Evolutionary conservation across 1,140 invertebrate species (phyloP), one percentile per base, ranked within the genome.

Genomic region (Pseudomyrmex dendroicus): DNA sequence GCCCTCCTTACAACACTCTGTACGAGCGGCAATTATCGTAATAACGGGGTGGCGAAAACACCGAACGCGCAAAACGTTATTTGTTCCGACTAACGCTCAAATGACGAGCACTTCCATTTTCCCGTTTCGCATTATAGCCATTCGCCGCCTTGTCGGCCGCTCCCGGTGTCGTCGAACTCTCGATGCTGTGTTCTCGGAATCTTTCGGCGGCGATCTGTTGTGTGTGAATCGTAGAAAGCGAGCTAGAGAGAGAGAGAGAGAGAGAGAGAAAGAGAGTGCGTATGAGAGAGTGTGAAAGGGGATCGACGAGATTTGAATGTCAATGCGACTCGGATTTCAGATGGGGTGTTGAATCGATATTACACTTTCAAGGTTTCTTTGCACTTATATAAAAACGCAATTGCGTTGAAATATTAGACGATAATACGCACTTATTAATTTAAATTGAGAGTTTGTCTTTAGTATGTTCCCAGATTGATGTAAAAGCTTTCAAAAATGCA

Each of bases 11-110:
- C 35, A 5, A 35, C 59, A 48, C 3, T 25, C 25, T 25, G 25
- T 25, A 4, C 46, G 25, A 83, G 62, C 56, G 67, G 64, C 73
- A 63, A 77, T 87, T 86, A 50, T 77, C 62, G 54, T 52, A 77
- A 74, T 66, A 13, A 46, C 56, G 52, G 66, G 57, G 22, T 25
- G 35, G 4, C 15, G 15, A n/a, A 25, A 25, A 15, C 17, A 7
- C 10, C 5, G 9, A 20, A 17, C 35, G 35, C 35, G 5, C 35
- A 35, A 35, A 35, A 35, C 35, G 35, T 35, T 35, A 35, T 35
- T 35, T 35, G 35, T 35, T 13, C 61, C n/a, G 73, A 7, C 35
- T 50, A 13, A 63, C 20, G 20, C 7, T 35, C 35, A 35, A 35
- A 35, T 35, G 5, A 46, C 13, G 8, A 12, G 15, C n/a, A n/a